phyloP scores from a whole-genome alignment of 2,113 vertebrate species.

The Pungitius pungitius region DNA sequence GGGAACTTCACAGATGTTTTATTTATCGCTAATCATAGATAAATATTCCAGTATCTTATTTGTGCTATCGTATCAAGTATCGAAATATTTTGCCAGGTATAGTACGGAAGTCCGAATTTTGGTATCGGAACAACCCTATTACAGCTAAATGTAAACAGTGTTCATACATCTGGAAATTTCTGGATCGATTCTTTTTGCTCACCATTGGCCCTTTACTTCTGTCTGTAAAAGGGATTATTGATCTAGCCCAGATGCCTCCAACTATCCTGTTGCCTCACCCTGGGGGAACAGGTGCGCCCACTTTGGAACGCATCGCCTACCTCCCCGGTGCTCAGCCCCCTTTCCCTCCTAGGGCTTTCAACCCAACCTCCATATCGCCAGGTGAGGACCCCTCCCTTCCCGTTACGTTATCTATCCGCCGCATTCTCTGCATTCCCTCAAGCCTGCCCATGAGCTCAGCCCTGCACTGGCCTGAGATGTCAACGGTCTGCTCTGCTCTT shows the following conservation, averaged over 20 bases:
- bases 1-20: no score
- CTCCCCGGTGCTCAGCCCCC: conserved; percentile 94
- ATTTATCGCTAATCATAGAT: no score
- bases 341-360: conserved; percentile 95
- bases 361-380: conserved; percentile 94
- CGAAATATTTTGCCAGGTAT: no score
- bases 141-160: conserved; percentile 66
- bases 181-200: conserved; percentile 79
- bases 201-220: conserved; percentile 84
- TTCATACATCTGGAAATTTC: conserved; percentile 65
- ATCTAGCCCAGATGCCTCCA: conserved; percentile 98
- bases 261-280: conserved; percentile 98
- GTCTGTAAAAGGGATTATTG: conserved; percentile 95
- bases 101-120: no score
- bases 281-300: conserved; percentile 93
- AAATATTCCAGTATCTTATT: no score
- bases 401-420: conserved; percentile 60
- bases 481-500: conserved; percentile 50
- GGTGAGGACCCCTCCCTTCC: conserved; percentile 82
- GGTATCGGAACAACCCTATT: no score
- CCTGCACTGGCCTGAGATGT: conserved; percentile 43
- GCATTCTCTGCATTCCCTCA: conserved; percentile 48
- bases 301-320: conserved; percentile 97
- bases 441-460: conserved; percentile 39
- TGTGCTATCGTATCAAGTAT: no score